Percentiles rank a stretch among this genome's conserved stretches.
Conservation (phyloP, 2,797 vertebrate genomes). For the Threskiornis aethiopicus region DNA sequence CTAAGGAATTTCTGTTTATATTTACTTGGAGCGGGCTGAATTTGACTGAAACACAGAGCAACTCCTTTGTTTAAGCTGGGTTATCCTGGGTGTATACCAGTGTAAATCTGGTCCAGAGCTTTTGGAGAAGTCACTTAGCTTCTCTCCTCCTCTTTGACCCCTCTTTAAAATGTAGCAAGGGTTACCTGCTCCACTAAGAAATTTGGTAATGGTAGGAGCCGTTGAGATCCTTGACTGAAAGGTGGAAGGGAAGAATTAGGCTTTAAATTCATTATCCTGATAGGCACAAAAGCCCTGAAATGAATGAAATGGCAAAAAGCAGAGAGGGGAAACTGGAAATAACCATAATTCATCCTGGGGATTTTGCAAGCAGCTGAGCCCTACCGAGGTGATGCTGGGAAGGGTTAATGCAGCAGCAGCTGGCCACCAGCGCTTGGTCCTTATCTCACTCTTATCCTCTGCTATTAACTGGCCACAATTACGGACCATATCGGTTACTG, state of each 20-base stretch:
- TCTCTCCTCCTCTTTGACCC: background rate
- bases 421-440: constrained; percentile 68
- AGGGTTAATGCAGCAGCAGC: constrained; percentile 78
- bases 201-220: accelerated
- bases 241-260: background rate
- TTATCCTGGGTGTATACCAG: background rate
- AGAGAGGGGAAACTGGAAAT: background rate
- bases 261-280: background rate
- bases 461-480: constrained; percentile 73
- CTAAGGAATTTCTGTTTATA: background rate
- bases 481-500: constrained; percentile 74
- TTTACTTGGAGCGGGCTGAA: background rate
- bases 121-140: background rate
- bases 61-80: background rate
- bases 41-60: background rate
- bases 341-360: background rate
- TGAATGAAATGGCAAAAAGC: background rate
- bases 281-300: background rate
- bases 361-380: background rate
- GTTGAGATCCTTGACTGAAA: background rate
- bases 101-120: background rate
- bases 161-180: background rate
- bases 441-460: constrained; percentile 77
- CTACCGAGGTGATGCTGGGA: background rate
- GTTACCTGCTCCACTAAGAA: background rate